phyloP scores from a whole-genome alignment of 2,113 vertebrate species.

The Anoura caudifer region DNA sequence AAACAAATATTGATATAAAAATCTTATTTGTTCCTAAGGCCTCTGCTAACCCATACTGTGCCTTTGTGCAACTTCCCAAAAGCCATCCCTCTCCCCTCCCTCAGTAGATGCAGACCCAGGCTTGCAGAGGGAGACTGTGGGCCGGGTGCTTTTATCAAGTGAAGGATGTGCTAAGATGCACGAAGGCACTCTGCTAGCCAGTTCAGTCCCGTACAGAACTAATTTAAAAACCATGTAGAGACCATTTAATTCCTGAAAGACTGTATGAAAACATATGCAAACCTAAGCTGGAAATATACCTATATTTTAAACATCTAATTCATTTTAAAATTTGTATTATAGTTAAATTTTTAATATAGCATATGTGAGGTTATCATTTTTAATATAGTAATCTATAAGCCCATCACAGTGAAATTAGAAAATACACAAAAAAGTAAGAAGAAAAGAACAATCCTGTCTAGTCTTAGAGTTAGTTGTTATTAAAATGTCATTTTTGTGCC shows the following conservation, averaged over 20 bases:
- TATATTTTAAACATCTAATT: neutral
- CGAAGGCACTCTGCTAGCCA: neutral
- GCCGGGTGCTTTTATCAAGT: rapidly evolving
- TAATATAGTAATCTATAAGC: neutral
- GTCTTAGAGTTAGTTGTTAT: neutral
- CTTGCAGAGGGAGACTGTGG: rapidly evolving
- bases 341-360: neutral
- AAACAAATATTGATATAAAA: neutral
- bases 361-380: neutral
- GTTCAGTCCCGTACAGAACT: neutral
- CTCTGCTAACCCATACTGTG: neutral
- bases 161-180: neutral
- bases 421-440: neutral
- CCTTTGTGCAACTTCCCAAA: neutral
- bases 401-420: neutral
- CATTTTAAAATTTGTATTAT: neutral
- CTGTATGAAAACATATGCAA: neutral
- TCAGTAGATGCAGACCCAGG: neutral
- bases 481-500: neutral
- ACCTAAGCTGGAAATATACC: neutral
- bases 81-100: rapidly evolving
- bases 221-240: neutral
- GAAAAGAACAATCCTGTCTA: neutral
- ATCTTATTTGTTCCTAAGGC: neutral
- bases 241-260: neutral